These are phyloP conservation scores for Catocala nupta DNA, from an alignment of 2,888 invertebrate genomes.

Conservation along the genomic window DNA sequence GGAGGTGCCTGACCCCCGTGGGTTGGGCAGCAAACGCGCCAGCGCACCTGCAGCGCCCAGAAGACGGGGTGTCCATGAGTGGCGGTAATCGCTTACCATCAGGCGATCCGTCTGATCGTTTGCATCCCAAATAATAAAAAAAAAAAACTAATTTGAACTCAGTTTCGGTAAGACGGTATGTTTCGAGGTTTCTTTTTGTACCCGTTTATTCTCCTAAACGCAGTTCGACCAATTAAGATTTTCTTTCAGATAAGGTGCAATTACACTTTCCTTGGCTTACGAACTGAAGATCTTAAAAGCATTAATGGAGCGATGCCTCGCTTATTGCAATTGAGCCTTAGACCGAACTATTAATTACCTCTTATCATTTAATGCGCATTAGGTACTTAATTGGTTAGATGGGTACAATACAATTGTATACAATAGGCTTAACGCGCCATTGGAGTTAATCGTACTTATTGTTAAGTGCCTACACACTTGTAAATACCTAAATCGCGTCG, in stretches of 20 bases:
- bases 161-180: neutral
- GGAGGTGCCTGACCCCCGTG: no score
- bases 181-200: neutral
- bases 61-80: no score
- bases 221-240: slow-evolving; percentile 3
- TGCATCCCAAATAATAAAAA: no score
- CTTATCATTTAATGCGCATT: slow-evolving; percentile 11
- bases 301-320: neutral
- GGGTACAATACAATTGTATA: slow-evolving; percentile 2
- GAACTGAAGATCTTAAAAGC: slow-evolving; percentile 2
- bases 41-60: no score
- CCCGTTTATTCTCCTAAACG: neutral
- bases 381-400: slow-evolving; percentile 9
- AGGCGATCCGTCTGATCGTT: no score
- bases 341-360: slow-evolving; percentile 8
- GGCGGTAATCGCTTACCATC: no score
- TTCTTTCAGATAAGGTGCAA: neutral
- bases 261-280: neutral
- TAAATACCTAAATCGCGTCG: no score
- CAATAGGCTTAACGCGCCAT: neutral
- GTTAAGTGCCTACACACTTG: neutral
- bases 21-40: no score
- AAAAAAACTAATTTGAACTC: no score
- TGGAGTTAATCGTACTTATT: neutral
- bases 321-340: neutral